phyloP scores from a whole-genome alignment of 2,797 vertebrate species.

The Acrossocheilus wenchowensis region DNA sequence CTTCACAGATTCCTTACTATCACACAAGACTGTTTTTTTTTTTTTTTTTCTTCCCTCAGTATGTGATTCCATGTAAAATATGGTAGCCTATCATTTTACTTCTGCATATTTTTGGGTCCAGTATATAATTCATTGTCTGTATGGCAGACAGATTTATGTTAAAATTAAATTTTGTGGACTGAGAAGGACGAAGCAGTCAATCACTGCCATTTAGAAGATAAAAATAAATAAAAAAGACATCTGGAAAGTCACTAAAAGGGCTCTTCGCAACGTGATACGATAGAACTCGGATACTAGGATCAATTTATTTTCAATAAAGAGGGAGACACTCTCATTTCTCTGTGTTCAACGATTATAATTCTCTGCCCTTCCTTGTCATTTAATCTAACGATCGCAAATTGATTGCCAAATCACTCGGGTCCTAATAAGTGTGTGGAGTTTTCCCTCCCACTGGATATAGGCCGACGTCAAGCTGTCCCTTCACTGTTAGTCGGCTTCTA shows the following conservation, averaged over 20 bases:
- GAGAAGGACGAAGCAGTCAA: conserved; percentile 63
- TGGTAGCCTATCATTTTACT: conserved; percentile 63
- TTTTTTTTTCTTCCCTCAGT: neutral
- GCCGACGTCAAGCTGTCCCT: conserved; percentile 14
- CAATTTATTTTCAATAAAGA: conserved; percentile 41
- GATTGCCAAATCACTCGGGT: conserved; percentile 1
- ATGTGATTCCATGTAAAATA: conserved; percentile 67
- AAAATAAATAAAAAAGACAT: conserved; percentile 74
- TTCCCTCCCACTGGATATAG: conserved; percentile 34
- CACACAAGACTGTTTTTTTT: neutral
- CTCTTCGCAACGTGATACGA: conserved; percentile 36
- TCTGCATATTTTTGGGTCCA: conserved; percentile 65
- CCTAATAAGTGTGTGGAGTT: conserved; percentile 23
- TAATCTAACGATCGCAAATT: conserved; percentile 45
- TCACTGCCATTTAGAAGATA: conserved; percentile 63
- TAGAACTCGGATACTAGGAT: conserved; percentile 19
- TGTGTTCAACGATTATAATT: conserved; percentile 13
- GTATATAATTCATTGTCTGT: conserved; percentile 74
- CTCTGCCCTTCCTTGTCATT: conserved; percentile 40
- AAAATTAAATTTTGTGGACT: conserved; percentile 73
- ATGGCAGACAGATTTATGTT: conserved; percentile 72
- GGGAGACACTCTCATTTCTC: conserved; percentile 26
- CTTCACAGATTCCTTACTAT: neutral
- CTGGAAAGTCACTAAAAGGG: conserved; percentile 57
- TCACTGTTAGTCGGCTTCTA: conserved; percentile 1